These are phyloP conservation scores for Philaenus spumarius DNA, from an alignment of 1,140 invertebrate genomes.

Conservation along the genomic window DNA sequence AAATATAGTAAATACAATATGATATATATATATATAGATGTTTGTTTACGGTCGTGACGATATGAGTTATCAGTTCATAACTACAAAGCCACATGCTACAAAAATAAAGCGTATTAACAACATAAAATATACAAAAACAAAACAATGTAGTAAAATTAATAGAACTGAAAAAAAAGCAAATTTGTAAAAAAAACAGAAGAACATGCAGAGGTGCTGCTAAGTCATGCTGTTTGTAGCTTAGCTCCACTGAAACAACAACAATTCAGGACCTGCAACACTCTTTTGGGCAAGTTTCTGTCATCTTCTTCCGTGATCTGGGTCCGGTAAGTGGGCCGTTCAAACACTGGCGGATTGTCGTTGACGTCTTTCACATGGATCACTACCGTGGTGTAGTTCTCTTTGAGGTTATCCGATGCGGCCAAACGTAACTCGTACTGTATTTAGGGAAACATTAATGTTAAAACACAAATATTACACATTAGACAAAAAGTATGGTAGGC, in stretches of 20 bases:
- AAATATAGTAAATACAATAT: too few relatives aligned
- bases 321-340: conserved; percentile 88
- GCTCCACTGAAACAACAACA: conserved; percentile 22
- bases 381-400: conserved; percentile 92
- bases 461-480: too few relatives aligned
- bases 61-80: too few relatives aligned
- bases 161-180: background rate
- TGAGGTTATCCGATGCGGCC: conserved; percentile 90
- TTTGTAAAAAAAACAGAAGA: conserved; percentile 23
- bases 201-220: background rate
- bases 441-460: too few relatives aligned
- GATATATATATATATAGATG: too few relatives aligned
- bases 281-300: conserved; percentile 87
- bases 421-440: conserved; percentile 83
- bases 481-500: too few relatives aligned
- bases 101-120: conserved; percentile 25
- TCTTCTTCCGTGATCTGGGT: conserved; percentile 95
- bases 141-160: conserved; percentile 1
- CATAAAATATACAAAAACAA: conserved; percentile 17
- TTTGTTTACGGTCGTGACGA: too few relatives aligned
- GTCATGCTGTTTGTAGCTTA: conserved; percentile 10
- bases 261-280: conserved; percentile 75
- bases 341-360: conserved; percentile 82
- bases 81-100: too few relatives aligned
- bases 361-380: conserved; percentile 95